These are phyloP conservation scores for Ethmia dodecea DNA, from an alignment of 2,888 invertebrate genomes.

Conservation along the genomic window DNA sequence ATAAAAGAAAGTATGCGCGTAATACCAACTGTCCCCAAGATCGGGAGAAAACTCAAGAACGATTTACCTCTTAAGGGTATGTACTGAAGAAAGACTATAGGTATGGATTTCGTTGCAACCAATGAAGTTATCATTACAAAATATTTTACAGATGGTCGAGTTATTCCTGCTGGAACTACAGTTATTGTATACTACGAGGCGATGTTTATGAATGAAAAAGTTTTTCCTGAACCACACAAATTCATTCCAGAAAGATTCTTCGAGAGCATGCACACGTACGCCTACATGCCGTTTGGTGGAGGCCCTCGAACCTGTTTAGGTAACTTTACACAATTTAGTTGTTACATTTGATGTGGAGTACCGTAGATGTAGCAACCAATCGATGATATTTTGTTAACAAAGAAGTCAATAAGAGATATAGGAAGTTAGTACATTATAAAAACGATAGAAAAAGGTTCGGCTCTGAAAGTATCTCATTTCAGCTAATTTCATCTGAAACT, in stretches of 20 bases:
- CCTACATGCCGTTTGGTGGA: slow-evolving; percentile 33
- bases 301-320: slow-evolving; percentile 36
- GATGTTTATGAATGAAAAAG: slow-evolving; percentile 23
- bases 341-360: too few relatives aligned
- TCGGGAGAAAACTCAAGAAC: slow-evolving; percentile 29
- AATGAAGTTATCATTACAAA: not conserved
- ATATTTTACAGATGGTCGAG: slow-evolving; percentile 27
- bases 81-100: not conserved
- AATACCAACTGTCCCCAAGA: slow-evolving; percentile 33
- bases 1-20: slow-evolving; percentile 34
- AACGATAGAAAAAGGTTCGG: too few relatives aligned
- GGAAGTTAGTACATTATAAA: too few relatives aligned
- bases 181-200: slow-evolving; percentile 32
- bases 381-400: too few relatives aligned
- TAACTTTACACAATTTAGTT: too few relatives aligned
- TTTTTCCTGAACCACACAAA: slow-evolving; percentile 26
- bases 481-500: too few relatives aligned
- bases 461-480: too few relatives aligned
- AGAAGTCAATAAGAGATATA: too few relatives aligned
- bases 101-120: not conserved
- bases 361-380: too few relatives aligned
- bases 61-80: slow-evolving; percentile 31
- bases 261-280: slow-evolving; percentile 25
- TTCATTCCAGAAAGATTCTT: slow-evolving; percentile 31
- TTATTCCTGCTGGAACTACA: slow-evolving; percentile 28